phyloP scores from a whole-genome alignment of 2,113 vertebrate genomes.

The Microcebus jonahi region DNA sequence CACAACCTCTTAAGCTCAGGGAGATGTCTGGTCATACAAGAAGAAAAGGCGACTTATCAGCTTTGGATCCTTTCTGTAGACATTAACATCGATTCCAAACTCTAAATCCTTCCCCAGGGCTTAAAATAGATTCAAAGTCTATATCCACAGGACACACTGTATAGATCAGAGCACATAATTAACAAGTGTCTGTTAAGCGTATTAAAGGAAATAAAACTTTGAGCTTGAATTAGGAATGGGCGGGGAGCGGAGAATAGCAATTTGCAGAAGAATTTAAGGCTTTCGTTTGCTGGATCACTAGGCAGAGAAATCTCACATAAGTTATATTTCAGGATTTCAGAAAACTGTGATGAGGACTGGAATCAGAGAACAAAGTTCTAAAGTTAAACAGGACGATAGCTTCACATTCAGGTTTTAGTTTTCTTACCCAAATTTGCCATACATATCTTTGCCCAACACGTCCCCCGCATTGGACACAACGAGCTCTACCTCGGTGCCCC shows the following conservation, averaged over 20 bases:
- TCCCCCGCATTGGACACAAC: rapidly evolving
- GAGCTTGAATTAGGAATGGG: background rate
- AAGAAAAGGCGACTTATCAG: background rate
- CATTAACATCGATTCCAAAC: background rate
- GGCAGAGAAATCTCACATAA: background rate
- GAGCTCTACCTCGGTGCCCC: rapidly evolving
- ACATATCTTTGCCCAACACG: background rate
- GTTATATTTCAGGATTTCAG: slow-evolving; percentile 12
- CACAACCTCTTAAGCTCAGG: background rate
- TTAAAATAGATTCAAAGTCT: background rate
- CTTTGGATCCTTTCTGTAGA: background rate
- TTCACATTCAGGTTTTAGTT: background rate
- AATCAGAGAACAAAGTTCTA: background rate
- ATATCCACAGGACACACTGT: background rate
- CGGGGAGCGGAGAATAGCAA: background rate
- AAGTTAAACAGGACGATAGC: background rate
- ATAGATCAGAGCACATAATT: background rate
- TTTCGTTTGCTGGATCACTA: background rate
- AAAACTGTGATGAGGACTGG: background rate
- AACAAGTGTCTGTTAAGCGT: background rate
- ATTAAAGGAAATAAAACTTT: background rate
- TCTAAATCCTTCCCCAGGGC: background rate
- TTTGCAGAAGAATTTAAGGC: background rate
- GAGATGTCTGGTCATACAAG: background rate
- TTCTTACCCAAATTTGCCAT: background rate